These are phyloP conservation scores for Sussaba pulchella DNA, from an alignment of 2,888 invertebrate species.

Conservation along the genomic window DNA sequence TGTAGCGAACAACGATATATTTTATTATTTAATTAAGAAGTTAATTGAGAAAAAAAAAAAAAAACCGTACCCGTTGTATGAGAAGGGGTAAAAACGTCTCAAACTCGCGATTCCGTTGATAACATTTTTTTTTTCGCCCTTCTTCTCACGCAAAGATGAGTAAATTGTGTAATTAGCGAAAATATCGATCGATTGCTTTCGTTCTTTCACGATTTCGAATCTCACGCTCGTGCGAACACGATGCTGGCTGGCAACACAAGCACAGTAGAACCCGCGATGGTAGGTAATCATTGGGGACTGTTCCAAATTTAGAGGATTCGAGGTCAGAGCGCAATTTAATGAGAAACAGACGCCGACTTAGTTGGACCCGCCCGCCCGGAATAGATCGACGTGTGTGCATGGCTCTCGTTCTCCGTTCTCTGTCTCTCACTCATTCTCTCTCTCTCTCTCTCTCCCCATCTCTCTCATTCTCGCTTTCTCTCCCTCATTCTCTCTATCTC, in stretches of 20 bases:
- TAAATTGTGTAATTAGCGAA: slow-evolving; percentile 8
- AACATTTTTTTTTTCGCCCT: too few species aligned
- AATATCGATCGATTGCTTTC: slow-evolving; percentile 24
- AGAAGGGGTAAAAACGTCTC: background rate
- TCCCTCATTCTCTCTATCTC: slow-evolving; percentile 23
- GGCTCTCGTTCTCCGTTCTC: slow-evolving; percentile 43
- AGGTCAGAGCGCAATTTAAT: slow-evolving; percentile 83
- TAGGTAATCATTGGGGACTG: slow-evolving; percentile 80
- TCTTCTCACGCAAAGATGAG: too few species aligned
- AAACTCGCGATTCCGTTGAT: too few species aligned
- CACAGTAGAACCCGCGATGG: slow-evolving; percentile 66
- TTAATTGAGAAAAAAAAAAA: too few species aligned
- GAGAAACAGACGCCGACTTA: slow-evolving; percentile 83
- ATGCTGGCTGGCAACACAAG: slow-evolving; percentile 46
- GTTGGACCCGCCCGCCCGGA: slow-evolving; percentile 80
- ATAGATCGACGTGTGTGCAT: slow-evolving; percentile 80
- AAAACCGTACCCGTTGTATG: too few species aligned
- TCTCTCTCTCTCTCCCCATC: slow-evolving; percentile 33
- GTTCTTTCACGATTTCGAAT: slow-evolving; percentile 13
- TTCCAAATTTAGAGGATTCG: slow-evolving; percentile 83
- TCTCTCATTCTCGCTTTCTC: slow-evolving; percentile 25
- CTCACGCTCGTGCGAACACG: slow-evolving; percentile 26
- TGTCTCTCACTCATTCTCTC: slow-evolving; percentile 25
- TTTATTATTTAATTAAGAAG: too few species aligned
- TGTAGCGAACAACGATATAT: too few species aligned